These are phyloP conservation scores for Arctocebus calabarensis DNA, from an alignment of 2,797 vertebrate species.

Conservation along the genomic window DNA sequence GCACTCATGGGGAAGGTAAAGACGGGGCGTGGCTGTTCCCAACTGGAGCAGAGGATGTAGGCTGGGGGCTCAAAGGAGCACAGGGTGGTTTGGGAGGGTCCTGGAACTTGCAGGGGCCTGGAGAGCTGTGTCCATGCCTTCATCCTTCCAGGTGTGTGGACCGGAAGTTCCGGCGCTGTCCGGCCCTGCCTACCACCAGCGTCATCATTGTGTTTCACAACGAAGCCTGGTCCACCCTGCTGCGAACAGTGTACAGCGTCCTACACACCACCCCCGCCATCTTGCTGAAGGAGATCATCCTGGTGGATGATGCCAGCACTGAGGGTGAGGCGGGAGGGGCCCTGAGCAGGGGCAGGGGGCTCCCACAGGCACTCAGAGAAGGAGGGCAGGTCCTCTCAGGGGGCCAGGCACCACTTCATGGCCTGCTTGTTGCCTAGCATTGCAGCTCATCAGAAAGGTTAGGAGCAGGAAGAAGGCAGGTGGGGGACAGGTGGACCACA, in stretches of 20 bases:
- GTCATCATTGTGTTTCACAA: constrained; percentile 98
- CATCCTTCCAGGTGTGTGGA: constrained; percentile 91
- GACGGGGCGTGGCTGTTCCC: neutral
- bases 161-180: constrained; percentile 93
- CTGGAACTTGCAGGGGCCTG: neutral
- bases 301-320: constrained; percentile 96
- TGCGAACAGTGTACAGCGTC: constrained; percentile 96
- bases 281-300: constrained; percentile 94
- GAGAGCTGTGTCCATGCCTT: neutral
- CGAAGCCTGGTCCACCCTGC: constrained; percentile 96
- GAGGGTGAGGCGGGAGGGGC: constrained; percentile 87
- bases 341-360: neutral
- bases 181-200: constrained; percentile 93
- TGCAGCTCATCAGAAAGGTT: neutral
- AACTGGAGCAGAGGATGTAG: too few species aligned
- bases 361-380: neutral
- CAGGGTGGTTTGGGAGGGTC: neutral
- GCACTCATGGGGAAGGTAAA: neutral
- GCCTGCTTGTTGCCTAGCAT: neutral
- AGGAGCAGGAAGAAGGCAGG: neutral
- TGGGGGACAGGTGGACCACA: neutral
- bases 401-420: neutral
- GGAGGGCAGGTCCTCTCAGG: neutral
- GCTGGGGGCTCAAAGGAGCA: neutral
- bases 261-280: constrained; percentile 92